Evolutionary conservation across 2,113 vertebrate genomes (phyloP), one percentile per base, ranked within the genome.

Genomic region (Hippocampus zosterae): DNA sequence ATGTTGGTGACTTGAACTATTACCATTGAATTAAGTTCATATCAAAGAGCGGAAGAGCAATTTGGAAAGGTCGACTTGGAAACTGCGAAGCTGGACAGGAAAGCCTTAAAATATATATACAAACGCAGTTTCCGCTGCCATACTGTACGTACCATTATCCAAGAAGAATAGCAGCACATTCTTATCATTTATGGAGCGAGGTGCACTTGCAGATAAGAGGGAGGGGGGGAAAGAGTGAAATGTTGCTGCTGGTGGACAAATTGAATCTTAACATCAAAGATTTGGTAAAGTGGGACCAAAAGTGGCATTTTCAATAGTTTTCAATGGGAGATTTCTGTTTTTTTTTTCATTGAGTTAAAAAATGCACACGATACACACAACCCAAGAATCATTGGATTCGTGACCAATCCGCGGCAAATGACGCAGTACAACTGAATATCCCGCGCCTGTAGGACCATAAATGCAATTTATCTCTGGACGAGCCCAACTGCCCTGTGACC

Each of bases 381-480:
- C 67, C 16, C 16, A 65, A 73, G 2, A 16, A 37, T 8, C 9
- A 41, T 15, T 13, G 5, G 27, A 57, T 57, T 16, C 10, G 16
- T 27, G 55, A 57, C 53, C 12, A 4, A 27, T 27, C 11, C 23
- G 27, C 3, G 6, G n/a, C 21, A 55, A 21, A 57, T 57, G 21
- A 63, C 12, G 40, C 40, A 63, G 10, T 12, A n/a, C 33, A 42
- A 63, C 19, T 5, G 16, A 21, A 40, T 29, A 79, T 85, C 60
- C 65, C 64, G 42, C 66, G 75, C 77, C 67, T 53, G 67, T 70
- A 79, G 68, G 68, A 81, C 67, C 83, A 33, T 87, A 84, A 82
- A 86, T 88, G 78, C 61, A 40, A 80, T 87, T 85, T 77, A 86
- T 78, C 80, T 81, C 67, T 46, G 72, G 75, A 57, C 50, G 70